Conservation (phyloP, 2,888 invertebrate species). For the Ariolimax columbianus region DNA sequence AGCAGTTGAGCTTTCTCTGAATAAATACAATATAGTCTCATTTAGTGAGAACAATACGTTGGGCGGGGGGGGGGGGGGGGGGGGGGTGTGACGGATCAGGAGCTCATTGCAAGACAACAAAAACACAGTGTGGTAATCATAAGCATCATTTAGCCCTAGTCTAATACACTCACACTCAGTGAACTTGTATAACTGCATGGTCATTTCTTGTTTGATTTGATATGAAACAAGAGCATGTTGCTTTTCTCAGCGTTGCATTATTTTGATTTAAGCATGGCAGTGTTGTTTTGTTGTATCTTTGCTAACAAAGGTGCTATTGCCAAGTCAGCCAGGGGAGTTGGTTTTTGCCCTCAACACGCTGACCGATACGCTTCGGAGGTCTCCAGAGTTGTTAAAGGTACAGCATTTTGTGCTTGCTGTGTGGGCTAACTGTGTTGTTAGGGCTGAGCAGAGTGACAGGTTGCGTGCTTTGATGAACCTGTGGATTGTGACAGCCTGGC, state of each 20-base stretch:
- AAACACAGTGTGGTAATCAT: too few species aligned
- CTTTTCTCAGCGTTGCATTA: background rate
- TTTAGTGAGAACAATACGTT: too few species aligned
- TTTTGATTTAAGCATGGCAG: slow-evolving; percentile 6
- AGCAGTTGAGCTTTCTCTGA: too few species aligned
- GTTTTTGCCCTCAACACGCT: slow-evolving; percentile 65
- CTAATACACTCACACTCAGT: background rate
- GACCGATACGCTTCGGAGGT: slow-evolving; percentile 68
- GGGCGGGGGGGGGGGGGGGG: too few species aligned
- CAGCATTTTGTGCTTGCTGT: background rate
- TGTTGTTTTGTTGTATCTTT: slow-evolving; percentile 23
- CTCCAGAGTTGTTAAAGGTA: slow-evolving; percentile 20
- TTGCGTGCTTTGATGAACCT: too few species aligned
- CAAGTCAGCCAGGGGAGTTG: slow-evolving; percentile 75
- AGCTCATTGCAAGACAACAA: too few species aligned
- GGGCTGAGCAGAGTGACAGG: too few species aligned
- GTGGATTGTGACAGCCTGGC: too few species aligned
- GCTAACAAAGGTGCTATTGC: slow-evolving; percentile 73
- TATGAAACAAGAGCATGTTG: slow-evolving; percentile 6
- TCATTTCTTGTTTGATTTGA: background rate
- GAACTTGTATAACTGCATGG: background rate
- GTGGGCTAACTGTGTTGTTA: too few species aligned
- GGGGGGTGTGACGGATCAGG: too few species aligned
- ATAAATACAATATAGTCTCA: too few species aligned
- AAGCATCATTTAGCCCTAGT: too few species aligned